These are phyloP conservation scores for Cephus nigrinus DNA, from an alignment of 2,888 invertebrate genomes.

Conservation along the genomic window DNA sequence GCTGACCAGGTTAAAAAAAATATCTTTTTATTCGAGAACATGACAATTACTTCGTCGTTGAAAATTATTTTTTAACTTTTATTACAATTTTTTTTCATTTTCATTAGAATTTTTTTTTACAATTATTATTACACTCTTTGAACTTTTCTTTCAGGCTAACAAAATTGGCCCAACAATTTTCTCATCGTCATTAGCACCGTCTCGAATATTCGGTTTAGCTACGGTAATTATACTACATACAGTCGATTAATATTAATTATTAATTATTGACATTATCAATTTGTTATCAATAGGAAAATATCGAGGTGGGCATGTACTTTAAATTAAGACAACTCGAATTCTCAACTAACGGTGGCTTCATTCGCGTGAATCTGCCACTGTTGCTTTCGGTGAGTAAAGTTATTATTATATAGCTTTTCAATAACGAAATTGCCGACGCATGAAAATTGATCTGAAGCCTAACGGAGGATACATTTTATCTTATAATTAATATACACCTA, in stretches of 20 bases:
- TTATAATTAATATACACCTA: background rate
- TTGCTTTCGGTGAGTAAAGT: constrained; percentile 39
- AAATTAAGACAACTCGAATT: constrained; percentile 36
- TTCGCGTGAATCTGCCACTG: constrained; percentile 42
- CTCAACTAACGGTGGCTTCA: constrained; percentile 34
- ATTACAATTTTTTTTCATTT: too few relatives aligned
- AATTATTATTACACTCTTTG: too few relatives aligned
- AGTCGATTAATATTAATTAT: too few relatives aligned
- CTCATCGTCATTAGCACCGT: background rate
- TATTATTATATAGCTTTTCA: background rate
- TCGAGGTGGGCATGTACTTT: constrained; percentile 45
- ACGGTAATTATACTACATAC: background rate
- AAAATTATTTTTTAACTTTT: too few relatives aligned
- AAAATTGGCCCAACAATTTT: background rate
- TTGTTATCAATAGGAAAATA: constrained; percentile 36
- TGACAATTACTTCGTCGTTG: background rate
- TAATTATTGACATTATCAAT: background rate
- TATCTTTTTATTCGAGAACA: constrained; percentile 18
- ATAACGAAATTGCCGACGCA: background rate
- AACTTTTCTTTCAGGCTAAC: background rate
- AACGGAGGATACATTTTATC: background rate
- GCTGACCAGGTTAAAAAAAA: constrained; percentile 33
- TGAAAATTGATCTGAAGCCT: background rate
- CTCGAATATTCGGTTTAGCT: background rate
- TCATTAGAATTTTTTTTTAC: too few relatives aligned